phyloP scores from a whole-genome alignment of 2,888 invertebrate genomes.

The Dioctria rufipes region DNA sequence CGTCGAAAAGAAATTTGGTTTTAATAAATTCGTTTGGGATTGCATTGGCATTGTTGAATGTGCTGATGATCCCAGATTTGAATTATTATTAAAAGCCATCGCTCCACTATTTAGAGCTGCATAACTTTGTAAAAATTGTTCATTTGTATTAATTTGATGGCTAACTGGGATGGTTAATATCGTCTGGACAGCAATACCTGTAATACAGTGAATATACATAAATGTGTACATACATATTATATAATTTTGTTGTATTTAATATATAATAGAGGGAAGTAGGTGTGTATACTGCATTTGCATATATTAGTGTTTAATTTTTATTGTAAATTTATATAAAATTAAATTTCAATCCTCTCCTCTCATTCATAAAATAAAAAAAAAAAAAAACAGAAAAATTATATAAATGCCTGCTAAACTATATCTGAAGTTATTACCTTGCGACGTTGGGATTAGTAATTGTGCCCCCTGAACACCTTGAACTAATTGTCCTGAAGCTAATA shows the following conservation, averaged over 20 bases:
- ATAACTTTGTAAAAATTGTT: constrained; percentile 72
- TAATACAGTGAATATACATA: constrained; percentile 60
- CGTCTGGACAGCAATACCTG: constrained; percentile 95
- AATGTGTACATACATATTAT: neutral
- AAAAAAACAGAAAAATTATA: constrained; percentile 33
- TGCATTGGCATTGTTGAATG: constrained; percentile 77
- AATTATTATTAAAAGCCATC: constrained; percentile 79
- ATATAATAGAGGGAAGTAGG: neutral
- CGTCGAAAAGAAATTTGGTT: constrained; percentile 83
- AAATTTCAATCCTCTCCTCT: neutral
- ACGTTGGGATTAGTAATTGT: constrained; percentile 94
- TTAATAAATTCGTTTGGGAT: constrained; percentile 81
- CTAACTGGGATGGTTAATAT: constrained; percentile 95
- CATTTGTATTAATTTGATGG: constrained; percentile 83
- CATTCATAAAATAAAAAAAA: neutral
- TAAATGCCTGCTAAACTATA: constrained; percentile 8
- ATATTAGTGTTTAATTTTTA: neutral
- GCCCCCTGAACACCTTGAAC: constrained; percentile 95
- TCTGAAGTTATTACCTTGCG: constrained; percentile 80
- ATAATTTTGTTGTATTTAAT: neutral
- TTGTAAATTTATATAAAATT: neutral
- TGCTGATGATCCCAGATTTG: constrained; percentile 73
- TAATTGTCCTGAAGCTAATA: constrained; percentile 91
- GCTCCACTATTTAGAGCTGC: constrained; percentile 61
- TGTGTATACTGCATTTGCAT: neutral